Percentiles rank a stretch among this genome's conserved stretches.
Evolutionary conservation across 2,888 invertebrate species (phyloP).

Genomic region (Ophioninae sp.): DNA sequence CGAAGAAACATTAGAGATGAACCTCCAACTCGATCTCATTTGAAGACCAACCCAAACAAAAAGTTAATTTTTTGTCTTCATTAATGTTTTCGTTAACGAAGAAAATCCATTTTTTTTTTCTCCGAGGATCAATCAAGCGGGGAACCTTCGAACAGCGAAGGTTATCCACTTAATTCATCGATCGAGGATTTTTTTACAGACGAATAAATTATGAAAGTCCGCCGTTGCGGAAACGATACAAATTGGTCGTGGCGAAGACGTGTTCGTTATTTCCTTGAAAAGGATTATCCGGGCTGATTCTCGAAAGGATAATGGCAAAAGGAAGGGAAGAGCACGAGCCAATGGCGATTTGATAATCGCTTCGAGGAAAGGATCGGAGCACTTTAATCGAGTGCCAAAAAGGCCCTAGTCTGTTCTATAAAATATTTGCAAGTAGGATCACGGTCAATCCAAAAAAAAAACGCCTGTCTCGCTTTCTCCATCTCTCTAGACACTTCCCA

Average conservation of each 20-base stretch:
- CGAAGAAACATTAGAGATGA: too few relatives aligned
- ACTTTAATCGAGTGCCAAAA: constrained; percentile 49
- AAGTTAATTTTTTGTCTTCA: not conserved
- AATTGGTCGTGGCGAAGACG: constrained; percentile 33
- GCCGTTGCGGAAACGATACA: constrained; percentile 12
- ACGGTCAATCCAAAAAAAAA: constrained; percentile 50
- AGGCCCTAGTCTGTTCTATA: constrained; percentile 33
- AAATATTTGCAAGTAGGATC: constrained; percentile 53
- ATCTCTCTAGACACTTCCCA: not conserved
- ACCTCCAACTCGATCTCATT: too few relatives aligned
- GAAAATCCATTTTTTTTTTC: not conserved
- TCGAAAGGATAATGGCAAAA: constrained; percentile 57
- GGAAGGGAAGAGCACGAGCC: constrained; percentile 41
- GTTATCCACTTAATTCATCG: constrained; percentile 4
- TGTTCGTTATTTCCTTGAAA: constrained; percentile 41
- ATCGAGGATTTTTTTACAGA: constrained; percentile 9
- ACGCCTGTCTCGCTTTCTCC: constrained; percentile 35
- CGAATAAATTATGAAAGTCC: constrained; percentile 54
- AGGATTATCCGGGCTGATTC: constrained; percentile 56
- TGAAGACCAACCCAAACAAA: too few relatives aligned
- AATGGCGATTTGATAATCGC: constrained; percentile 65
- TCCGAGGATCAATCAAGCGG: not conserved
- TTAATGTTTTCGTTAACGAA: not conserved
- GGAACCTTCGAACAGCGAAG: constrained; percentile 7
- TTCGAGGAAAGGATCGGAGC: constrained; percentile 67